A percentile compares a stretch with the other conserved stretches of the same genome.
Conservation (phyloP, 1,140 invertebrate genomes). For the Habropoda laboriosa region DNA sequence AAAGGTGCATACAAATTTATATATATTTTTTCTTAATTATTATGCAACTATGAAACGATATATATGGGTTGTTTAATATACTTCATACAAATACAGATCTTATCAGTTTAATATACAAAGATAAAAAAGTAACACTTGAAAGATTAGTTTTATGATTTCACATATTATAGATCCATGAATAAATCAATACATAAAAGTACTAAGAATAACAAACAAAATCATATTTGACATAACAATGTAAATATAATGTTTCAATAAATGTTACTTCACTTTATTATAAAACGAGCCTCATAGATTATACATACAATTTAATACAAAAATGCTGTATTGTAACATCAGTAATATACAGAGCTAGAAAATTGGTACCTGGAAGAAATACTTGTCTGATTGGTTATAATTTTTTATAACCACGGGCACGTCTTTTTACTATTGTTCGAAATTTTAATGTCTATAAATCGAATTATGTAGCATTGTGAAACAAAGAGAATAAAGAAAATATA, state of each 20-base stretch:
- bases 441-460: too few species aligned
- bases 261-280: conserved; percentile 31
- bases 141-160: conserved; percentile 55
- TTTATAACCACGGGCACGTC: too few species aligned
- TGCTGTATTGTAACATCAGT: conserved; percentile 2
- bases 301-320: conserved; percentile 20
- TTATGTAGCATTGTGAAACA: too few species aligned
- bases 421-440: too few species aligned
- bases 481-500: too few species aligned
- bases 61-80: conserved; percentile 51
- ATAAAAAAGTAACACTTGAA: conserved; percentile 57
- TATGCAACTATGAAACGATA: conserved; percentile 54
- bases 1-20: conserved; percentile 46
- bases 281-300: conserved; percentile 14
- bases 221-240: not conserved
- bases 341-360: too few species aligned
- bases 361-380: too few species aligned
- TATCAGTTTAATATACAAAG: conserved; percentile 56
- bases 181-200: not conserved
- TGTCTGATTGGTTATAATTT: too few species aligned
- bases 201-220: conserved; percentile 4
- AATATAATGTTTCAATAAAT: not conserved
- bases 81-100: conserved; percentile 60
- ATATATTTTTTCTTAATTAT: conserved; percentile 54
- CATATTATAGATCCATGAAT: conserved; percentile 2